Evolutionary conservation across 2,797 vertebrate species (phyloP), one percentile per base, ranked within the genome.

Genomic region (Eulemur mongoz): DNA sequence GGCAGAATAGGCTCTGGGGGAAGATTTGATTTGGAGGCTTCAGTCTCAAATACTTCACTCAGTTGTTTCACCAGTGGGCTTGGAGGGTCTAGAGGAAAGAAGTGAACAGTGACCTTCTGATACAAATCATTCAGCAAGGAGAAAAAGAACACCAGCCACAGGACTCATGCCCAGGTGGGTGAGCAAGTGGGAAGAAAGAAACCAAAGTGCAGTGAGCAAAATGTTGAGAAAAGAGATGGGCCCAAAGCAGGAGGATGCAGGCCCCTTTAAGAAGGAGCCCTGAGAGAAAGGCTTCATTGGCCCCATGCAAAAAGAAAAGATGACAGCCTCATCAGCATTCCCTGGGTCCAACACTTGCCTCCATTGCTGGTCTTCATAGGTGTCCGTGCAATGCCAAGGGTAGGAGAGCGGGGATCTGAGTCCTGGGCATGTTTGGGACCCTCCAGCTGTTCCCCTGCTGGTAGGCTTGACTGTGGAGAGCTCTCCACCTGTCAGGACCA

Each of bases 331-430:
- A 35, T 15, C 61, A 70, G 18, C 48, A 45, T 30, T 45, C 7
- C 30, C 43, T 1, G 3, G 3, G 23, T 1, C 75, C 50, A 12
- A 2, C 65, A 97, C 97, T 97, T 59, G 99, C 99, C 98, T 6
- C 45, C 80, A 2, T 91, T 76, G 50, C 18, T 61, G 8, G 95
- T 93, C 50, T 98, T 98, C 98, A 98, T 96, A 12, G 99, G 99
- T 3, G 98, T 99, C 78, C 98, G 98, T 7, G 80, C 96, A 45
- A 99, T 98, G 10, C 98, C 99, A 11, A 98, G 98, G 0, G 98
- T 98, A 7, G 99, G 99, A 4, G 99, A 99, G 2, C 98, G 98
- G 0, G 98, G 99, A 92, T 99, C 99, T 0, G 89, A 80, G 30
- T 75, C 96, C 95, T 88, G 96, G 27, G 32, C 15, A 69, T 79